A percentile compares a stretch with the other conserved stretches of the same genome.
phyloP scores from a whole-genome alignment of 2,888 invertebrate species.

The Meteorus cinctellus region DNA sequence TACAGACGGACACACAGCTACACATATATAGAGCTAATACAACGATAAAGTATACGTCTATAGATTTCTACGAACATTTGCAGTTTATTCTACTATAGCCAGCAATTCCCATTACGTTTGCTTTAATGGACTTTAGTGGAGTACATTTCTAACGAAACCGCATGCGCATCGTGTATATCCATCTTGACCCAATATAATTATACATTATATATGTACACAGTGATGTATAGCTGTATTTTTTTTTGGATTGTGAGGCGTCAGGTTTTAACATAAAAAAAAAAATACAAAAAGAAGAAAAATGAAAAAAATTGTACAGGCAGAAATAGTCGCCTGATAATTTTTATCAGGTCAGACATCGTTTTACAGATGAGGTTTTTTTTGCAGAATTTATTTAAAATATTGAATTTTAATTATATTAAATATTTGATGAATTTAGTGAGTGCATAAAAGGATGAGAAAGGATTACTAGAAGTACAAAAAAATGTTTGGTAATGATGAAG shows the following conservation, averaged over 20 bases:
- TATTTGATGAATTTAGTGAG: no score
- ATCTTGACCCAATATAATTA: background rate
- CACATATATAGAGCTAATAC: background rate
- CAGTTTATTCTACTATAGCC: conserved; percentile 36
- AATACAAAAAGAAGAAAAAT: background rate
- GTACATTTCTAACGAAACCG: conserved; percentile 25
- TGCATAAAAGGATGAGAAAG: no score
- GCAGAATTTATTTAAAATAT: no score
- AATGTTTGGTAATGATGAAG: no score
- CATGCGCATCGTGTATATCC: conserved; percentile 15
- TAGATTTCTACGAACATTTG: conserved; percentile 14
- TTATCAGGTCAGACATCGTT: no score
- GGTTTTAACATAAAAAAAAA: background rate
- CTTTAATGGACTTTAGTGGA: conserved; percentile 33
- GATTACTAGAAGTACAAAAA: no score
- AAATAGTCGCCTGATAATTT: no score
- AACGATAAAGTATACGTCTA: background rate
- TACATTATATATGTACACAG: background rate
- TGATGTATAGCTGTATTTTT: background rate
- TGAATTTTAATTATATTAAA: no score
- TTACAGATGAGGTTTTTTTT: no score
- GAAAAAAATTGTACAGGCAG: background rate
- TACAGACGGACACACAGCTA: conserved; percentile 14
- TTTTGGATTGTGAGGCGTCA: background rate
- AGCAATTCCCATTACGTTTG: conserved; percentile 31